A percentile compares a stretch with the other conserved stretches of the same genome.
Conservation (phyloP, 1,140 invertebrate genomes). For the Drosophila willistoni region DNA sequence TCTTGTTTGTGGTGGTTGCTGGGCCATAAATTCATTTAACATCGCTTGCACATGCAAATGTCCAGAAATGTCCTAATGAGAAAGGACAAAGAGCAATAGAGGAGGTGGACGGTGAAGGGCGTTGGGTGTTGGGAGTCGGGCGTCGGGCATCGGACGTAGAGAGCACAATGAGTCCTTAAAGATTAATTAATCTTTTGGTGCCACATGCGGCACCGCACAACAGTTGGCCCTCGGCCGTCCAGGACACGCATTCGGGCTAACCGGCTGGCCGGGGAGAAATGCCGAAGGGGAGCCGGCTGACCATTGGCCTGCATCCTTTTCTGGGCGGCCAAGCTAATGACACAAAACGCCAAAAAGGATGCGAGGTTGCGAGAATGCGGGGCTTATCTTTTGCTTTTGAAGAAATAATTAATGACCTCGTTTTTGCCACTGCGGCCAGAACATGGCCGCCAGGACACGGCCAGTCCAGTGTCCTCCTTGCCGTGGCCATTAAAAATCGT, state of each 20-base stretch:
- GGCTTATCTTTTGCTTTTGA: constrained; percentile 82
- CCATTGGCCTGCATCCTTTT: constrained; percentile 60
- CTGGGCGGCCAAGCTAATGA: constrained; percentile 74
- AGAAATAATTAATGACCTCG: constrained; percentile 83
- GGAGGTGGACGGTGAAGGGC: not conserved
- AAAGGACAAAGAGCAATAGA: constrained; percentile 22
- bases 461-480: constrained; percentile 2
- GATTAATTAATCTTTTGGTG: constrained; percentile 83
- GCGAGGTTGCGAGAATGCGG: constrained; percentile 43
- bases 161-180: constrained; percentile 80
- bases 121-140: constrained; percentile 10
- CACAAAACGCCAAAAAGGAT: constrained; percentile 79
- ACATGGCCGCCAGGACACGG: constrained; percentile 25
- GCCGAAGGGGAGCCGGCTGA: constrained; percentile 17
- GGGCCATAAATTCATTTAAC: constrained; percentile 69
- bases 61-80: constrained; percentile 60
- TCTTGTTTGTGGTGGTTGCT: constrained; percentile 16
- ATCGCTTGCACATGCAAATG: constrained; percentile 70
- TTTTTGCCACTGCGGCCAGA: constrained; percentile 81
- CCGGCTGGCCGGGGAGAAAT: not conserved
- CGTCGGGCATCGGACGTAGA: constrained; percentile 27
- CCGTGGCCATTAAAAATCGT: constrained; percentile 82
- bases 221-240: constrained; percentile 37
- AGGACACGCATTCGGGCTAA: constrained; percentile 33
- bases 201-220: constrained; percentile 70